Percentiles rank a stretch among this genome's conserved stretches.
phyloP scores from a whole-genome alignment of 2,888 invertebrate species.

The Lasiommata megera region DNA sequence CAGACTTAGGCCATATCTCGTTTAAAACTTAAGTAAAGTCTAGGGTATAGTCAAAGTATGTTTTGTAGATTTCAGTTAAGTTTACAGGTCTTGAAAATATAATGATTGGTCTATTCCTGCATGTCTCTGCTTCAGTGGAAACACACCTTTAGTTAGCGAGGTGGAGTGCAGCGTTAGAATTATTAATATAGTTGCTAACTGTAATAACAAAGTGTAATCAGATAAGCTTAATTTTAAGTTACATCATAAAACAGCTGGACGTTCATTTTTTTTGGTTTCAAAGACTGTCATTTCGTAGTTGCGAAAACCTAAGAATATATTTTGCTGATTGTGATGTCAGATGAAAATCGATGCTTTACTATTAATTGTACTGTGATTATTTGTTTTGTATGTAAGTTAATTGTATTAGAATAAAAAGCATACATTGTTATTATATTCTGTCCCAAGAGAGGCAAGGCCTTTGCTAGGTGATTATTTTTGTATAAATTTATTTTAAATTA shows the following conservation, averaged over 20 bases:
- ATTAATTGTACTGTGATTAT: conserved; percentile 79
- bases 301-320: conserved; percentile 23
- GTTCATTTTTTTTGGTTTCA: conserved; percentile 2
- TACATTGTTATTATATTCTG: conserved; percentile 24
- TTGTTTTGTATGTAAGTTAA: conserved; percentile 62
- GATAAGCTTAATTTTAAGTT: neutral
- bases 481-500: conserved; percentile 37
- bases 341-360: conserved; percentile 77
- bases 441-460: conserved; percentile 51
- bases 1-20: no score
- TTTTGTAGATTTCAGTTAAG: no score
- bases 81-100: no score
- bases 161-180: neutral
- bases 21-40: no score
- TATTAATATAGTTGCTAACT: conserved; percentile 1
- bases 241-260: neutral
- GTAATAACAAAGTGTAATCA: neutral
- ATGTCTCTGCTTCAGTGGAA: neutral
- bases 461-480: conserved; percentile 52
- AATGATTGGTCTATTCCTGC: neutral
- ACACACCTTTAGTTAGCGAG: neutral
- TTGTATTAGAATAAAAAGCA: conserved; percentile 54
- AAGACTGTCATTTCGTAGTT: conserved; percentile 9
- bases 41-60: no score
- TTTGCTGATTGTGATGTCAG: conserved; percentile 73